phyloP scores from a whole-genome alignment of 2,113 vertebrate genomes.

The Haemorhous mexicanus region DNA sequence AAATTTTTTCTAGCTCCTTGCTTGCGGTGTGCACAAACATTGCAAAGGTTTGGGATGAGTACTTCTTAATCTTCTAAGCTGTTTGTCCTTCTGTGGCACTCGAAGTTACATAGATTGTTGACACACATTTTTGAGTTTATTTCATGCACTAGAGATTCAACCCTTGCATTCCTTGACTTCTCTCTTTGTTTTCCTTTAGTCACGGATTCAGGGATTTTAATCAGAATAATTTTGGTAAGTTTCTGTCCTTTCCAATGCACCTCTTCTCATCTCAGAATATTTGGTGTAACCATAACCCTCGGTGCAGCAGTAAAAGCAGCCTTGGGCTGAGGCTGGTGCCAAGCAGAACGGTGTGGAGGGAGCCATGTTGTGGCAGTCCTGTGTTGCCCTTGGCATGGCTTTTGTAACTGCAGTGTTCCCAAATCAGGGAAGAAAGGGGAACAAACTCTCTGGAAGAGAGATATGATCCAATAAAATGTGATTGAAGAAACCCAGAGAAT shows the following conservation, averaged over 20 bases:
- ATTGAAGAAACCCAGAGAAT: background rate
- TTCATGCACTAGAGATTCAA: background rate
- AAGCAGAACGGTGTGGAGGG: background rate
- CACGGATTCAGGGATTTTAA: fast-evolving
- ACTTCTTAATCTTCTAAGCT: background rate
- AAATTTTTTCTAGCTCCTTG: background rate
- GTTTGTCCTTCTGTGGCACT: background rate
- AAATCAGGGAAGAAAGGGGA: background rate
- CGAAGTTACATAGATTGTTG: background rate
- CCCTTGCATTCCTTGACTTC: background rate
- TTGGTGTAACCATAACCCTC: background rate
- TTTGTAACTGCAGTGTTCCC: background rate
- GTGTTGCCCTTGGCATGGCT: background rate
- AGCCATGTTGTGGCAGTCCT: background rate
- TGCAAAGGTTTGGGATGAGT: background rate
- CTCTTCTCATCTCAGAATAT: background rate
- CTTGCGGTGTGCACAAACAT: background rate
- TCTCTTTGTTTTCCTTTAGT: background rate
- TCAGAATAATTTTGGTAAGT: background rate
- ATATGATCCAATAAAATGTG: background rate
- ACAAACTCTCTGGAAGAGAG: background rate
- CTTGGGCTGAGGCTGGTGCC: background rate
- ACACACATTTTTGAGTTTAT: background rate
- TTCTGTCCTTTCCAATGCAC: background rate
- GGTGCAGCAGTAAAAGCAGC: background rate